Base-by-base conservation (phyloP, 2,113 vertebrate species). In the Grammomys dolichurus region DNA sequence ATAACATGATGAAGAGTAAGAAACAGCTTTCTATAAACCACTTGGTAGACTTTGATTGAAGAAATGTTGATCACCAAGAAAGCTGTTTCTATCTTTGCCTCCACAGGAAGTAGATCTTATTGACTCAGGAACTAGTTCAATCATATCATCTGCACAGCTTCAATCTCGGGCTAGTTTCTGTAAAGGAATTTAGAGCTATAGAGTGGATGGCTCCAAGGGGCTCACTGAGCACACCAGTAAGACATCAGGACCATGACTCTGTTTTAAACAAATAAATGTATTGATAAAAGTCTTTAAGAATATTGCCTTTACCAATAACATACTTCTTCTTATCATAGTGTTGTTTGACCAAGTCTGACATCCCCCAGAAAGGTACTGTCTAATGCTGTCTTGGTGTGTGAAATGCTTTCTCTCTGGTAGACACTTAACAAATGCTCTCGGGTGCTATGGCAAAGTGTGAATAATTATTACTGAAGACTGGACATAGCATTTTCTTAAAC, bases 231-330 rank as follows among this genome's bases (percentile, higher is more conserved):
- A 33, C 63, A 33, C 67, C 46, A 87, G 33, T 70, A 65, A 95
- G 69, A 43, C 81, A 26, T 56, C 70, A 87, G 76, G 54, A 51
- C 80, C 19, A 72, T 63, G 40, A 82, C 31, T 75, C 10, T 16
- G 48, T 90, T 92, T 95, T 75, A 58, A 65, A 58, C 26, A 72
- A 22, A 65, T 82, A 78, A 72, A 96, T 93, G 77, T 87, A 58
- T 73, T 89, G 36, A 31, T 58, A 20, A 36, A 89, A 56, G 60
- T 77, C 22, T 70, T 80, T 28, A 20, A 60, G 40, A 48, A 12
- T 69, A 4, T 69, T 89, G 7, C 12, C 31, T 80, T 90, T 33
- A 13, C 7, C 24, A 33, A 0, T 20, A 90, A 12, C 51, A 92
- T 4, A 56, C 3, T 14, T 56, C 24, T 88, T 56, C 36, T 58